Conservation (phyloP, 1,140 invertebrate genomes). For the Tetraneura akinire region DNA sequence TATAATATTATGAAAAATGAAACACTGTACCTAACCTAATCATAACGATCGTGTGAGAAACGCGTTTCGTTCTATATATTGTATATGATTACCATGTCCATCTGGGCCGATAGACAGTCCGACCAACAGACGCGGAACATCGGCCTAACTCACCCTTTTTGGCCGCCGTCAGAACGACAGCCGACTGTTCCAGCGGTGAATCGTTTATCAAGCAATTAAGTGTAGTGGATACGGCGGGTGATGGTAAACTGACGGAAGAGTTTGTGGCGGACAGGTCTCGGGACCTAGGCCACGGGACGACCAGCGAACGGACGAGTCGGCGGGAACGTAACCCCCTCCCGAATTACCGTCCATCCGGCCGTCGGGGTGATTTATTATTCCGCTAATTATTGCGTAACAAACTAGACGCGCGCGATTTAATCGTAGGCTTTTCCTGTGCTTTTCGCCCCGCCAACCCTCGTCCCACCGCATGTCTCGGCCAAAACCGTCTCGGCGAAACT, state of each 20-base stretch:
- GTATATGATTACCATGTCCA: no score
- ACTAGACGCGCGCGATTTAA: constrained; percentile 40
- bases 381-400: constrained; percentile 45
- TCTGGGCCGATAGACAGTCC: no score
- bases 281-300: background rate
- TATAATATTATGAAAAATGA: no score
- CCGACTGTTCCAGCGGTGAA: constrained; percentile 19
- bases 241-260: constrained; percentile 26
- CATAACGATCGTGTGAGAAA: no score
- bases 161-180: no score
- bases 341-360: no score
- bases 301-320: background rate
- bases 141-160: no score
- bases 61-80: no score
- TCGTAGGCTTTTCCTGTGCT: constrained; percentile 46
- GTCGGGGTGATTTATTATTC: constrained; percentile 50
- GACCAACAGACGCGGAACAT: no score
- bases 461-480: background rate
- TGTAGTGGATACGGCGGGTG: constrained; percentile 17
- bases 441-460: background rate
- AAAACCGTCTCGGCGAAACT: constrained; percentile 2
- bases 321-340: no score
- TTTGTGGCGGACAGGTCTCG: constrained; percentile 37
- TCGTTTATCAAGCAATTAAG: constrained; percentile 50
- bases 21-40: no score